Base-by-base conservation (phyloP, 1,140 invertebrate species). In the Anthonomus grandis region DNA sequence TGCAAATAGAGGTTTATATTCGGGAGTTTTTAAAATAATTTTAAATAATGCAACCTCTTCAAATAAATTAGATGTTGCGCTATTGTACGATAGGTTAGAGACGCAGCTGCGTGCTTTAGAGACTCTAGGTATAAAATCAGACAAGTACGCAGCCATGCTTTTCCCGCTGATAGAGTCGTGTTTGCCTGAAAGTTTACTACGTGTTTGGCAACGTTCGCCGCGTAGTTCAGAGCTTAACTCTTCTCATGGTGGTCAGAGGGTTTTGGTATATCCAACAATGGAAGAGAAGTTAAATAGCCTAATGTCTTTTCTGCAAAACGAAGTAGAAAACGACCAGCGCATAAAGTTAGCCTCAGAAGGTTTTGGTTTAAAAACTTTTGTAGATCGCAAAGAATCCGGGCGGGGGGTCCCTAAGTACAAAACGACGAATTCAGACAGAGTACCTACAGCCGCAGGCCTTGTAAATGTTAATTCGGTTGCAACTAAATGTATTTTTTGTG, bases 151-250 rank as follows among this genome's bases (percentile, higher is more conserved):
- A 0, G 60, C 64, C 6, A 67, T 73, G 57, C 39, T 73, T 0
- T 72, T 66, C 42, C 70, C 70, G 0, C 39, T 74, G 10, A 68
- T 74, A 0, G 72, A 74, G 39, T 70, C 69, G 6, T 64, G 61
- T 6, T 41, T 68, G 5, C 64, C 65, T 1, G 63, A 73, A 31
- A 66, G 72, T 13, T 36, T 68, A 10, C 12, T 71, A 8, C 38
- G 57, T 6, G 60, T 63, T 0, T 72, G 69, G 71, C 61, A 71
- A 21, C 18, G 18, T 4, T 21, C n/a, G 34, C 34, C 34, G 2
- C 34, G 17, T 37, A 17, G 17, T 13, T 37, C 17, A 37, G 13
- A 13, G 17, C 34, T n/a, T 37, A 17, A 13, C 34, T n/a, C n/a
- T n/a, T n/a, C n/a, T n/a, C n/a, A n/a, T n/a, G n/a, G n/a, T n/a